Percentiles rank a stretch among this genome's conserved stretches.
Evolutionary conservation across 2,797 vertebrate genomes (phyloP).

Genomic region (Anabacerthia variegaticeps): DNA sequence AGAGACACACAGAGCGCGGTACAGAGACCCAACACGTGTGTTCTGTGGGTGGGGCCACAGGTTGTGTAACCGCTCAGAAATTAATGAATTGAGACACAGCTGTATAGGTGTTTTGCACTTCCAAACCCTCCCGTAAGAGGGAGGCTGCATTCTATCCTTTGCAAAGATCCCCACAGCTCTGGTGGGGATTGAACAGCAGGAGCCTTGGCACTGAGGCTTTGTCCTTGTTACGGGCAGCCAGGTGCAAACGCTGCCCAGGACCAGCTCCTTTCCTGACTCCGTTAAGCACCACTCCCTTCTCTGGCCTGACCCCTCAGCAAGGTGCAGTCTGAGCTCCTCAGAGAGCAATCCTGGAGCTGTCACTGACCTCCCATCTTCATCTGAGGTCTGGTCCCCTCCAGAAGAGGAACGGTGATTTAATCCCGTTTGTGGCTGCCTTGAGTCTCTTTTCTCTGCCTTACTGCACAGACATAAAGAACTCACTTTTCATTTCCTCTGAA

Average conservation of each 20-base stretch:
- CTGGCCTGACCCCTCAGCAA: not conserved
- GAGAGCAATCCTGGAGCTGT: not conserved
- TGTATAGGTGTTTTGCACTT: not conserved
- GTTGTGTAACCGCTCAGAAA: not conserved
- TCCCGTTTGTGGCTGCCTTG: not conserved
- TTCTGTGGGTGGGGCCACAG: not conserved
- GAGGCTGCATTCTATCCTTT: not conserved
- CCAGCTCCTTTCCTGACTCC: not conserved
- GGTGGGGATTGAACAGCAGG: not conserved
- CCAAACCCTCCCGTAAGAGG: not conserved
- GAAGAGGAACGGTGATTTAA: not conserved
- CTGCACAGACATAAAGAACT: not conserved
- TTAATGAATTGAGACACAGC: not conserved
- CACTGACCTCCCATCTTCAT: not conserved
- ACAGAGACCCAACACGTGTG: not conserved
- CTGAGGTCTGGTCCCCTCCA: not conserved
- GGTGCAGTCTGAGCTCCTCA: not conserved
- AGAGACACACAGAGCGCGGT: not conserved
- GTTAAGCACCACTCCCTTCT: accelerated
- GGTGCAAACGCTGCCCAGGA: not conserved
- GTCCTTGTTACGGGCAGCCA: not conserved
- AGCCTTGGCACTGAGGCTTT: not conserved
- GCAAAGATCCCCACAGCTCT: not conserved
- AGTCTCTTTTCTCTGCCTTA: not conserved
- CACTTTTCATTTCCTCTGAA: not conserved